Percentiles rank a stretch among this genome's conserved stretches.
These are phyloP conservation scores for Riparia riparia DNA, from an alignment of 2,113 vertebrate genomes.

Conservation along the genomic window DNA sequence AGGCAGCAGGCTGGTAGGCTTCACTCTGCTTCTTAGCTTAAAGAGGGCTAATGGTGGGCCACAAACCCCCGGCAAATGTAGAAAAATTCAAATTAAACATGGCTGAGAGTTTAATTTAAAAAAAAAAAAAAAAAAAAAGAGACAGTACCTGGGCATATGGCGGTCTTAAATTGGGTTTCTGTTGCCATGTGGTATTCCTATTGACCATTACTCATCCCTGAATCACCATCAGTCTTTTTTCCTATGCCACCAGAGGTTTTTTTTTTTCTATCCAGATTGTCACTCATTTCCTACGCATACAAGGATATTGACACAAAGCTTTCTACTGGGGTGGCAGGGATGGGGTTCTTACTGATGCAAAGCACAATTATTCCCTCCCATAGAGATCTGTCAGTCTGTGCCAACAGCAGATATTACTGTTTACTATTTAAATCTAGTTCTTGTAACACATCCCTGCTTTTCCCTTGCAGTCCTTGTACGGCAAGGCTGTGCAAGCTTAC, in stretches of 20 bases:
- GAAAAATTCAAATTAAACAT: not conserved
- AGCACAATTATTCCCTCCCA: not conserved
- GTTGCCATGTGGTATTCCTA: not conserved
- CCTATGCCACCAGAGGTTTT: not conserved
- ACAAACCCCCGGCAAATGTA: not conserved
- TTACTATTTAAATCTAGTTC: slow-evolving; percentile 17
- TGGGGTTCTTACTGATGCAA: not conserved
- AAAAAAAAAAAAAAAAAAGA: not conserved
- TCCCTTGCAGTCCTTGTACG: not conserved
- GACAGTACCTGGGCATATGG: not conserved
- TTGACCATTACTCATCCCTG: slow-evolving; percentile 27
- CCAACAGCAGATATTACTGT: not conserved
- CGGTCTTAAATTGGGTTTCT: not conserved
- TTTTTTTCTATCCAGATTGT: not conserved
- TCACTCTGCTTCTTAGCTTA: not conserved
- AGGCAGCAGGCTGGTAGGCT: not conserved
- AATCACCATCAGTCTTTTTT: not conserved
- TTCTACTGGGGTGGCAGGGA: not conserved
- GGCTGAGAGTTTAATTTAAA: not conserved
- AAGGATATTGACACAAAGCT: not conserved
- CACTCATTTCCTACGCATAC: not conserved
- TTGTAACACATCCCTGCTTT: not conserved
- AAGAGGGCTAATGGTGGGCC: not conserved
- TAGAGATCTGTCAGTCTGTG: not conserved
- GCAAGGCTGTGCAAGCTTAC: not conserved